Base-by-base conservation (phyloP, 1,140 invertebrate species). In the Diuraphis noxia region DNA sequence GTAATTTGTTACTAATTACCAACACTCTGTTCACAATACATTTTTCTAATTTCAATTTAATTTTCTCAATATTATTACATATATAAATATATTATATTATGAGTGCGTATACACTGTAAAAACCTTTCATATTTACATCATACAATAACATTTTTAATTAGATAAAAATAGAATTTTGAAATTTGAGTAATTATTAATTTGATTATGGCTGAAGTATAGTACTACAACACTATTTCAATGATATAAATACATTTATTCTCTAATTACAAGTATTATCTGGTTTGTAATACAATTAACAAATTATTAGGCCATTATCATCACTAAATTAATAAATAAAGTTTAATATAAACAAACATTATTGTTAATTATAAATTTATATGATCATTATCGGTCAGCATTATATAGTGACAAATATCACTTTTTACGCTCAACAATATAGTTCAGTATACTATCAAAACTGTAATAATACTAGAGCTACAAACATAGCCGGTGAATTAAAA, bases 261-360 rank as follows among this genome's bases (percentile, higher is more conserved):
- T 17, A 85, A 30, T 34, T 46, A 36, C 19, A 86, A 86, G 21
- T 10, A 86, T 38, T 46, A 10, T 23, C 13, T 40, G 21, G 34
- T 56, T 40, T 36, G 2, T 49, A 38, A 86, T 86, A 86, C 36
- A 36, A 49, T 9, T 86, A 86, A 52, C 46, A 86, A 0, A 36
- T 36, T 86, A 86, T 52, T 23, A 86, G 7, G 21, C 10, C 34
- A 52, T 36, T 36, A 52, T 52, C 9, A 10, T n/a, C 13, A 34
- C 52, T 63, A 88, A 88, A 88, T 88, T 30, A 88, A 40, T 3
- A 88, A 10, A 63, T 21, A 88, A 40, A 88, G 36, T 88, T 38
- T 88, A 63, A 88, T 88, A 63, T 56, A 87, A 56, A 87, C 46
- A 88, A 63, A 56, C 25, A 87, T 56, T n/a, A 40, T 56, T 38